Evolutionary conservation across 2,888 invertebrate species (phyloP).

Genomic region (Allacma fusca): DNA sequence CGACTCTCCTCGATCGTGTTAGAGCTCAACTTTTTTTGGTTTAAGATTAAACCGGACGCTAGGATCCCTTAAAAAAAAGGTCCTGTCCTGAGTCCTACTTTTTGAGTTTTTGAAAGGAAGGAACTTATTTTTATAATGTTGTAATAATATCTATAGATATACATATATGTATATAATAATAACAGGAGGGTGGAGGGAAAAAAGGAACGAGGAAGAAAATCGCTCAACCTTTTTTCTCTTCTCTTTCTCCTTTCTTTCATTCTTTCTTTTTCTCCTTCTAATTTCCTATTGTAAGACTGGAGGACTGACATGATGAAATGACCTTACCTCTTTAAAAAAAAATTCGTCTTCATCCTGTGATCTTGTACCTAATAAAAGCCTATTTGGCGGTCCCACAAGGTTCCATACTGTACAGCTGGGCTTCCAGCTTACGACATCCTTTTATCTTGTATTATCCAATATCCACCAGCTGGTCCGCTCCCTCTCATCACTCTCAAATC

Average conservation of each 20-base stretch:
- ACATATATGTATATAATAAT: no score
- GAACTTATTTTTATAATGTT: neutral
- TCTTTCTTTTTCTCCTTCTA: neutral
- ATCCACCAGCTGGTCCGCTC: conserved; percentile 34
- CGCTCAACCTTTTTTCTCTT: conserved; percentile 10
- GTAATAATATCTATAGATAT: neutral
- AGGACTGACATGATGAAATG: neutral
- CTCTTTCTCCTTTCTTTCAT: neutral
- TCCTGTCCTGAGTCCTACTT: no score
- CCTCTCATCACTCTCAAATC: neutral
- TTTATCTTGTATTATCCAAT: conserved; percentile 5
- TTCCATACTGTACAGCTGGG: conserved; percentile 33
- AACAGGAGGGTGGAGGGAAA: neutral
- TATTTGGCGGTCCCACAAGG: neutral
- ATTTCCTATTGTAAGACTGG: neutral
- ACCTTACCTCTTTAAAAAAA: neutral
- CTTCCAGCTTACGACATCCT: conserved; percentile 13
- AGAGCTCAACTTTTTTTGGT: neutral
- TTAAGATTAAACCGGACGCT: conserved; percentile 2
- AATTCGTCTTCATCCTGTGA: conserved; percentile 7
- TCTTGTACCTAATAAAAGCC: neutral
- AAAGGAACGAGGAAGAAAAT: conserved; percentile 12
- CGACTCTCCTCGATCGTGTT: neutral
- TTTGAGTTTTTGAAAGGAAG: neutral
- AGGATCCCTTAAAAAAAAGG: neutral